Evolutionary conservation across 1,140 invertebrate genomes (phyloP), one percentile per base, ranked within the genome.

Genomic region (Procambarus virginalis): DNA sequence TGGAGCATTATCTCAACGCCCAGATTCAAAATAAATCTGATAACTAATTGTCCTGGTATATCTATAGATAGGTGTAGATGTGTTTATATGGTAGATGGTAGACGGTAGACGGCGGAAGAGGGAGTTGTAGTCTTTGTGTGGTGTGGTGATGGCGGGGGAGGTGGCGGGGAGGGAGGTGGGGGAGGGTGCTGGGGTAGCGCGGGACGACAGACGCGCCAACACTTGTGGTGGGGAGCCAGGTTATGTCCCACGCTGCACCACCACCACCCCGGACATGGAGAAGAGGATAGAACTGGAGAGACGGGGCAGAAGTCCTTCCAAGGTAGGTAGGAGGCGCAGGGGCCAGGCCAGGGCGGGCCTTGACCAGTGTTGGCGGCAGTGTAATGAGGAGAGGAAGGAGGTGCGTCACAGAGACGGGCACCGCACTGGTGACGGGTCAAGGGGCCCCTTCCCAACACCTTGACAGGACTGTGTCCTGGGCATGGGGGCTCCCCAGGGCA

Each of bases 281-380:
- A 98, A 98, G 93, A 96, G 97, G 94, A 96, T 98, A 95, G 96
- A 97, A 93, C 95, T 98, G 93, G 97, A 98, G 94, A 96, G 97
- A 94, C 95, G 97, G n/a, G 93, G 97, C 94, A 96, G 96, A 93
- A 96, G 95, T 93, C 96, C 97, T 92, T 96, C 95, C 93, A 95
- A 97, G 95, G 97, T 98, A 95, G 96, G 84, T 78, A 6, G 46
- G 4, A 60, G 75, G 55, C 14, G 45, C 8, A 70, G 70, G 60
- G 12, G 34, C 20, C 20, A 48, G 46, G 49, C 10, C 12, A 20
- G 9, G 14, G 34, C 1, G 75, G 34, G 22, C 8, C 14, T 10
- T 34, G 46, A 51, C 10, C 48, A 10, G 81, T 51, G 81, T 49
- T 0, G 20, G 55, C 12, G n/a, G n/a, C 14, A 73, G n/a, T 48